Evolutionary conservation across 2,888 invertebrate genomes (phyloP).

Genomic region (Pteria penguin): DNA sequence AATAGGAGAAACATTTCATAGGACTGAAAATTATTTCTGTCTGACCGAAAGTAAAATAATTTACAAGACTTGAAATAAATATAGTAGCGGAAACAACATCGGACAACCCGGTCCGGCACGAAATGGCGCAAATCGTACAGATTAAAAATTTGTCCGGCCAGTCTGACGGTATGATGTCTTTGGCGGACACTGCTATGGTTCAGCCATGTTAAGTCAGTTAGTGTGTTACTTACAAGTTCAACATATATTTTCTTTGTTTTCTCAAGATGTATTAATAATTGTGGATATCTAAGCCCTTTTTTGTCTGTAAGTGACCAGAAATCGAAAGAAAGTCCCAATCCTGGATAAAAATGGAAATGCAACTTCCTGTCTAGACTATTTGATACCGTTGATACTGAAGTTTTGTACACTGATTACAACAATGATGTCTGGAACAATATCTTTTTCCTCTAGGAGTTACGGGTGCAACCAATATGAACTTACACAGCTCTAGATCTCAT

Average conservation of each 20-base stretch:
- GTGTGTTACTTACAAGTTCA: no score
- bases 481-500: constrained; percentile 96
- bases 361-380: not conserved
- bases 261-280: no score
- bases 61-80: not conserved
- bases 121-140: not conserved
- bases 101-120: not conserved
- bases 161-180: not conserved
- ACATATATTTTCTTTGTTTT: no score
- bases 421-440: constrained; percentile 27
- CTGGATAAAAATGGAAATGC: no score
- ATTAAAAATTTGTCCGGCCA: not conserved
- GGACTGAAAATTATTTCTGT: not conserved
- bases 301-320: no score
- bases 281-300: no score
- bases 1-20: not conserved
- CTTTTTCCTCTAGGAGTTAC: constrained; percentile 85
- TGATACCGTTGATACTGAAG: not conserved
- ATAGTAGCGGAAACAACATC: not conserved
- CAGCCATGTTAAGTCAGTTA: no score
- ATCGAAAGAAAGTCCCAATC: no score
- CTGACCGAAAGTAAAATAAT: not conserved
- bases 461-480: constrained; percentile 98
- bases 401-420: not conserved
- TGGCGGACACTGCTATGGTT: not conserved